A percentile compares a stretch with the other conserved stretches of the same genome.
Conservation (phyloP, 2,888 invertebrate genomes). For the Entomobrya proxima region DNA sequence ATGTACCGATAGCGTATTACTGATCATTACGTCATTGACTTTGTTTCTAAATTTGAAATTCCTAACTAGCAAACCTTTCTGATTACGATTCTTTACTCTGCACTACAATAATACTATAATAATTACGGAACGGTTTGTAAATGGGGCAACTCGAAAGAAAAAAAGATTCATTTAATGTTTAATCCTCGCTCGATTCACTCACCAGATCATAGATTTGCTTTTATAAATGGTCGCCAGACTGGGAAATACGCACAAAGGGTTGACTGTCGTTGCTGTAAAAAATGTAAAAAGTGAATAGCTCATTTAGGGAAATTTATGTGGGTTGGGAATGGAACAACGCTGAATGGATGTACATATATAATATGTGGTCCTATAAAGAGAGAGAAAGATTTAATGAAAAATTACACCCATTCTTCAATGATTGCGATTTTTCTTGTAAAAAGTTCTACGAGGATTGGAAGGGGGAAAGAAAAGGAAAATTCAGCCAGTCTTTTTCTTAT, state of each 20-base stretch:
- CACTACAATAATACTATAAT: background rate
- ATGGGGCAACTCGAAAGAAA: background rate
- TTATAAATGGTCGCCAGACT: conserved; percentile 13
- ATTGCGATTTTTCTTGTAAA: conserved; percentile 42
- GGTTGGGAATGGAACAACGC: background rate
- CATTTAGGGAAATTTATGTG: conserved; percentile 42
- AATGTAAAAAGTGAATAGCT: conserved; percentile 48
- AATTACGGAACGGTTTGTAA: background rate
- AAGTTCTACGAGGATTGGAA: background rate
- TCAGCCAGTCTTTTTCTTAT: background rate
- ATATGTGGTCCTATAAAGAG: background rate
- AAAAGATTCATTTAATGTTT: conserved; percentile 6
- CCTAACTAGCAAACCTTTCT: too few species aligned
- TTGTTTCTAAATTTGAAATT: too few species aligned
- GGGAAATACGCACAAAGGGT: background rate
- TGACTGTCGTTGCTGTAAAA: conserved; percentile 29
- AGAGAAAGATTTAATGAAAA: conserved; percentile 60
- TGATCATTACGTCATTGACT: too few species aligned
- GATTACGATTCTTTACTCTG: background rate
- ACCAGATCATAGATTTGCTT: conserved; percentile 18
- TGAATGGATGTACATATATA: background rate
- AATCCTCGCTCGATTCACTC: conserved; percentile 1
- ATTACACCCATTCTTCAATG: conserved; percentile 57
- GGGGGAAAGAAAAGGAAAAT: conserved; percentile 20
- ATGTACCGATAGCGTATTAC: too few species aligned